These are phyloP conservation scores for Drosophila yakuba DNA, from an alignment of 1,140 invertebrate species.

Conservation along the genomic window DNA sequence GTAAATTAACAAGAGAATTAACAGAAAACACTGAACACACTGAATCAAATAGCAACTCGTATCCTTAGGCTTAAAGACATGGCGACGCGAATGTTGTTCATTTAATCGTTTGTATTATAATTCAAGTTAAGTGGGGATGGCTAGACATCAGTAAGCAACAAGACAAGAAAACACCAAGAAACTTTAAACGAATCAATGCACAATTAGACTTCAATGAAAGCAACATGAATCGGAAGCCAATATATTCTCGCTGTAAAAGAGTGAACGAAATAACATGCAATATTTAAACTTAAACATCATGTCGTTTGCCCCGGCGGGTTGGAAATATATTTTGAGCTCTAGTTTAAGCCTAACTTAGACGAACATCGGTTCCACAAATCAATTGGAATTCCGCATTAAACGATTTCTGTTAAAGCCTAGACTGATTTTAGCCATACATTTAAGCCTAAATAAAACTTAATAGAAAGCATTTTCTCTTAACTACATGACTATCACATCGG, in stretches of 20 bases:
- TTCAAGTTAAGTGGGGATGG: slow-evolving; percentile 15
- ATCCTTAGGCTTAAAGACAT: slow-evolving; percentile 13
- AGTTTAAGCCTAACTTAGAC: slow-evolving; percentile 24
- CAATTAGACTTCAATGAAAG: slow-evolving; percentile 3
- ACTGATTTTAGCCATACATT: slow-evolving; percentile 44
- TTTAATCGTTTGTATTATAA: slow-evolving; percentile 22
- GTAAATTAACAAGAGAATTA: slow-evolving; percentile 46
- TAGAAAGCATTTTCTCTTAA: slow-evolving; percentile 38
- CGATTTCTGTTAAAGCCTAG: slow-evolving; percentile 48
- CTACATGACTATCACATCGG: slow-evolving; percentile 8
- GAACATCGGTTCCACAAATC: slow-evolving; percentile 11
- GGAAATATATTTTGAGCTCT: slow-evolving; percentile 30
- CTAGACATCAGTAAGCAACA: slow-evolving; percentile 8
- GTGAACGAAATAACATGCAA: slow-evolving; percentile 1
- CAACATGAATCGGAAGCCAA: background rate
- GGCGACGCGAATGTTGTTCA: slow-evolving; percentile 6
- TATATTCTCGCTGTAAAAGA: slow-evolving; percentile 8
- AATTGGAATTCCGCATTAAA: slow-evolving; percentile 11
- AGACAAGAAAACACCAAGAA: slow-evolving; percentile 10
- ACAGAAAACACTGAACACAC: slow-evolving; percentile 3
- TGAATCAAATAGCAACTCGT: slow-evolving; percentile 20
- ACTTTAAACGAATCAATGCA: slow-evolving; percentile 8
- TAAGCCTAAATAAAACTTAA: slow-evolving; percentile 45
- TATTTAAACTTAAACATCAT: slow-evolving; percentile 18
- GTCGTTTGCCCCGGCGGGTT: background rate